These are phyloP conservation scores for Oeneis ivallda DNA, from an alignment of 2,888 invertebrate species.

Conservation along the genomic window DNA sequence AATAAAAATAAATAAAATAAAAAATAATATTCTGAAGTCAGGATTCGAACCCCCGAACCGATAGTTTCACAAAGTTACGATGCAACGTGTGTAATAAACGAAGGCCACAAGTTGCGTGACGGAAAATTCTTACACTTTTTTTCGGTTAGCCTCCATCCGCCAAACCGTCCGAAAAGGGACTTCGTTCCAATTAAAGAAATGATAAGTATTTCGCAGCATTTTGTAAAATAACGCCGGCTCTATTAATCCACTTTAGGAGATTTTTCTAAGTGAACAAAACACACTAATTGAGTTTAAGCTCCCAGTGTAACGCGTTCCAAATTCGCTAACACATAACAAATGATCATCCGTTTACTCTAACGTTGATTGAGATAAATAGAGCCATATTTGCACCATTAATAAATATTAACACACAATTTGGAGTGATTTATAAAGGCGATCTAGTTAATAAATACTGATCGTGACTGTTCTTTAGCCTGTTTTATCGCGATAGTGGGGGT, in stretches of 20 bases:
- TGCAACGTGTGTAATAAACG: too few relatives aligned
- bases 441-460: conserved; percentile 69
- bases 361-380: conserved; percentile 44
- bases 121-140: too few relatives aligned
- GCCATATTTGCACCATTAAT: conserved; percentile 54
- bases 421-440: conserved; percentile 46
- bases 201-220: background rate
- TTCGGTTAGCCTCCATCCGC: too few relatives aligned
- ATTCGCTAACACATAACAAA: conserved; percentile 31
- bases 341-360: conserved; percentile 32
- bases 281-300: conserved; percentile 25
- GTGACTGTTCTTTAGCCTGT: conserved; percentile 62
- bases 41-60: too few relatives aligned
- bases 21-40: too few relatives aligned
- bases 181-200: too few relatives aligned
- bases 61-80: too few relatives aligned
- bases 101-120: too few relatives aligned
- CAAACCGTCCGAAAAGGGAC: too few relatives aligned
- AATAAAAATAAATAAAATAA: too few relatives aligned
- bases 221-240: background rate
- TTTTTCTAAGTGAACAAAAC: conserved; percentile 5
- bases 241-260: conserved; percentile 2
- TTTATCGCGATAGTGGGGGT: conserved; percentile 53
- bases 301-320: conserved; percentile 23
- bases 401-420: conserved; percentile 55